A percentile compares a stretch with the other conserved stretches of the same genome.
Conservation (phyloP, 2,113 vertebrate genomes). For the Lontra canadensis region DNA sequence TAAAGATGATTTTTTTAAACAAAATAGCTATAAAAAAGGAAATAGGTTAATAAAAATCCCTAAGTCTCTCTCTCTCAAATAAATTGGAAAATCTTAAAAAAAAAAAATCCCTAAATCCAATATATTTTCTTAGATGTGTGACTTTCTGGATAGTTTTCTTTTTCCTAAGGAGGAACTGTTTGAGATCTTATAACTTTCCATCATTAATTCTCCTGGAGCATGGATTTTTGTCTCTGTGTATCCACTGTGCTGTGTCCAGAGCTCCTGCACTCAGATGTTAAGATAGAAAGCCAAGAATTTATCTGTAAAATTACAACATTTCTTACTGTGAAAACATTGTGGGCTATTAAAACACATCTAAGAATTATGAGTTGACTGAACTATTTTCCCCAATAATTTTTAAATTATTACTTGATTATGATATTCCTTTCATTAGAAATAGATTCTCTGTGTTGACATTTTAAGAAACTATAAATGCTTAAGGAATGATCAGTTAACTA, state of each 20-base stretch:
- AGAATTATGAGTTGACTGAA: neutral
- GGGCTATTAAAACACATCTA: neutral
- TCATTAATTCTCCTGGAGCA: neutral
- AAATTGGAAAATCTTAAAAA: no score
- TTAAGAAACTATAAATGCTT: neutral
- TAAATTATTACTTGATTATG: neutral
- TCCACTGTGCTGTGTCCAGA: no score
- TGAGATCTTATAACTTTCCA: neutral
- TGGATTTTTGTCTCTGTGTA: fast-evolving
- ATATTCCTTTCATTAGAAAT: neutral
- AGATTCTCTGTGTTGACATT: neutral
- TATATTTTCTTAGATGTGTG: neutral
- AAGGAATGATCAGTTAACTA: neutral
- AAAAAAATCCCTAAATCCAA: neutral
- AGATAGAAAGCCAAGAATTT: neutral
- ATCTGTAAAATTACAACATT: neutral
- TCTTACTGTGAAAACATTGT: neutral
- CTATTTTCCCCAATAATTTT: neutral
- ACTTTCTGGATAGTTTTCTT: neutral
- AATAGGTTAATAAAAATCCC: neutral
- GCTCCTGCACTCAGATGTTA: neutral
- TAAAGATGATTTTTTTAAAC: neutral
- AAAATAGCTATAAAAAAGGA: neutral
- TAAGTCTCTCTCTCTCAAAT: neutral
- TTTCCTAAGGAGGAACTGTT: neutral